Base-by-base conservation (phyloP, 2,888 invertebrate genomes). In the Netelia inedita region DNA sequence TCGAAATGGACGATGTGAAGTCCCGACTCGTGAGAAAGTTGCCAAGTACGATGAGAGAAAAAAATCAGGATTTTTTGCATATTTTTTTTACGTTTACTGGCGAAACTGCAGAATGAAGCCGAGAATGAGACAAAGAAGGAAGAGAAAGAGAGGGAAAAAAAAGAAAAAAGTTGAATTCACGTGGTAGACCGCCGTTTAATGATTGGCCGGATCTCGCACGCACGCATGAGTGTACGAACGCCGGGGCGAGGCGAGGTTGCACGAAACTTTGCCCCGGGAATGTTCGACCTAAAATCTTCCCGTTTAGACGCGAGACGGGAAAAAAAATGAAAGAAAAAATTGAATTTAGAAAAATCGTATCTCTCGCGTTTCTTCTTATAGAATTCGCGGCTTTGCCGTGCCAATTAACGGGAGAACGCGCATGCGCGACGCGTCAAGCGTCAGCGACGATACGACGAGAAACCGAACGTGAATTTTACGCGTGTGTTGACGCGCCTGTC, bases 371-470 rank as follows among this genome's bases (percentile, higher is more conserved):
- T 50, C 50, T 50, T 50, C 50, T 50, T 50, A 11, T n/a, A 50
- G 16, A 53, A 53, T n/a, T 11, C 0, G 5, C 50, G 8, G 50
- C 50, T 19, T 23, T 1, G 11, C 5, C 11, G 5, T 9, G 46
- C 23, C 59, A 59, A 74, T 73, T 81, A 73, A 61, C 14, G 21
- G 21, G 57, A 81, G 69, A 72, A 78, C 81, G 28, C 28, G 28
- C 28, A 72, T 81, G 78, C 81, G 84, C 21, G 71, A 69, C 63
- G 68, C 63, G 73, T 84, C 84, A 46, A 59, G 46, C 72, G 46
- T 65, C 50, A 41, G 43, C 23, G 72, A 21, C 71, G 21, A 71
- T 50, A 35, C 35, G 72, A 21, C 71, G 21, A 66, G 59, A 21
- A 53, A 71, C 21, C 43, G 14, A 66, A 57, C 28, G 28, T 28